Evolutionary conservation across 2,797 vertebrate species (phyloP).

Genomic region (Centropyge bicolor): DNA sequence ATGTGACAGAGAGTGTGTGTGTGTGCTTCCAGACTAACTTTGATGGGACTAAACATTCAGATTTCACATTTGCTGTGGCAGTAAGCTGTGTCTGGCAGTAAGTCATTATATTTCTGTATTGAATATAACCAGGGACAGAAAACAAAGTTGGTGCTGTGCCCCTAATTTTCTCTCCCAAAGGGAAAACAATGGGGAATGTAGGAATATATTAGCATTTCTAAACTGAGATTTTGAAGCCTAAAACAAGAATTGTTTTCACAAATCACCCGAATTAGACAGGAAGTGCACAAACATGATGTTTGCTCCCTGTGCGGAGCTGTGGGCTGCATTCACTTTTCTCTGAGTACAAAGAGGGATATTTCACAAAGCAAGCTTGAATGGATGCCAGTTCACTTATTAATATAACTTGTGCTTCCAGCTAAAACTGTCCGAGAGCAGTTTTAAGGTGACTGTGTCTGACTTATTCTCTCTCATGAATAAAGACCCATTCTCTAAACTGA

Average conservation of each 20-base stretch:
- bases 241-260: constrained; percentile 33
- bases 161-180: constrained; percentile 38
- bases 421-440: constrained; percentile 8
- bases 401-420: neutral
- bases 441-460: neutral
- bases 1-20: neutral
- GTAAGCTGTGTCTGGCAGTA: constrained; percentile 52
- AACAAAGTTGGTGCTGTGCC: constrained; percentile 32
- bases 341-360: neutral
- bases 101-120: constrained; percentile 53
- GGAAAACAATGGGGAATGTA: constrained; percentile 38
- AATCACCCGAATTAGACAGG: constrained; percentile 26
- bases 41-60: constrained; percentile 62
- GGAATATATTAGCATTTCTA: constrained; percentile 37
- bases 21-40: constrained; percentile 45
- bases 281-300: constrained; percentile 10
- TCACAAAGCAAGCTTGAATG: constrained; percentile 8
- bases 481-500: neutral
- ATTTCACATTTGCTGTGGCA: constrained; percentile 62
- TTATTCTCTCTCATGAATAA: neutral
- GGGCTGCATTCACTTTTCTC: neutral
- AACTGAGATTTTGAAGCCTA: constrained; percentile 9
- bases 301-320: constrained; percentile 5
- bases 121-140: constrained; percentile 60
- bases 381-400: neutral